Conservation (phyloP, 2,888 invertebrate genomes). For the Drosophila kuntzei region DNA sequence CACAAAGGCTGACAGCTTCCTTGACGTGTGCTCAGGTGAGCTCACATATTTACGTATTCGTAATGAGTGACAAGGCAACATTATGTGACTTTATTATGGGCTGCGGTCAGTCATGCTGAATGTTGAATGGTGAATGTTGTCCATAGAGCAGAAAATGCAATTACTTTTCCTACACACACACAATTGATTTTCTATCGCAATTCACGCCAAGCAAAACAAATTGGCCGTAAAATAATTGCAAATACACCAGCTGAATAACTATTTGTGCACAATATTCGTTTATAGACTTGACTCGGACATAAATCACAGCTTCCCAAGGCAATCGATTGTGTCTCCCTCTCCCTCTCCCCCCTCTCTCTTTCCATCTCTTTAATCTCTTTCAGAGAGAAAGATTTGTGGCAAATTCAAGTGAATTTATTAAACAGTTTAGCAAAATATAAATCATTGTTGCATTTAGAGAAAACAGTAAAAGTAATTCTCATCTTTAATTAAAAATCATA, state of each 20-base stretch:
- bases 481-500: constrained; percentile 6
- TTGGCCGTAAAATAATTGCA: constrained; percentile 79
- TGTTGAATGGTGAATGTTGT: constrained; percentile 1
- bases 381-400: background rate
- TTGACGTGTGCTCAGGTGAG: constrained; percentile 9
- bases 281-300: constrained; percentile 30
- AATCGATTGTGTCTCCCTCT: constrained; percentile 29
- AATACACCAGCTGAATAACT: constrained; percentile 62
- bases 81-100: constrained; percentile 10
- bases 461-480: constrained; percentile 1
- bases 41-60: constrained; percentile 22
- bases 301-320: constrained; percentile 56
- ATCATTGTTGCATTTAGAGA: constrained; percentile 1
- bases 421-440: constrained; percentile 3
- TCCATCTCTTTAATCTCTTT: background rate
- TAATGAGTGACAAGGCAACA: constrained; percentile 10
- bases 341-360: background rate
- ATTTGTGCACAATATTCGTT: constrained; percentile 28
- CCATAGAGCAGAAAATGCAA: constrained; percentile 48
- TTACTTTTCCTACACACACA: constrained; percentile 65
- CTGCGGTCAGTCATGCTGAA: constrained; percentile 19
- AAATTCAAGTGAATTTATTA: constrained; percentile 24
- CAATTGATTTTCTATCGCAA: constrained; percentile 72
- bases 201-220: constrained; percentile 63
- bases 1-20: constrained; percentile 13